A percentile compares a stretch with the other conserved stretches of the same genome.
phyloP scores from a whole-genome alignment of 2,797 vertebrate genomes.

The Pseudocheirus occidentalis region DNA sequence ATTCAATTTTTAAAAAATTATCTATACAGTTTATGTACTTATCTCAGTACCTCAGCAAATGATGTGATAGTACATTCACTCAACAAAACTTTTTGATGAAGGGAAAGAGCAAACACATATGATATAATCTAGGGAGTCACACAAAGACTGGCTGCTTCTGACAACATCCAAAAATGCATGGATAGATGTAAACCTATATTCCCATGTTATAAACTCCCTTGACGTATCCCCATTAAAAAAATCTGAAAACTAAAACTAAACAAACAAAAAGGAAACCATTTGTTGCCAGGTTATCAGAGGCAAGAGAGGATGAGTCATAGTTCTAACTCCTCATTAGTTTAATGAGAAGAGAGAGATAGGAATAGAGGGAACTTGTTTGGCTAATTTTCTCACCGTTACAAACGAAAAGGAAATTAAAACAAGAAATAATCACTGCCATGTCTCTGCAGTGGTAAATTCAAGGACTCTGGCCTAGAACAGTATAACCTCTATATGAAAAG shows the following conservation, averaged over 20 bases:
- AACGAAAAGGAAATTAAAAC: slow-evolving; percentile 60
- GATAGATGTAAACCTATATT: not conserved
- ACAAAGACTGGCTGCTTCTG: not conserved
- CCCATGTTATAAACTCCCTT: not conserved
- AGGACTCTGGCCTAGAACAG: slow-evolving; percentile 61
- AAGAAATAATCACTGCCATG: not conserved
- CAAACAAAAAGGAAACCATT: not conserved
- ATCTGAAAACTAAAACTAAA: not conserved
- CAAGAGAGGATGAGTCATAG: slow-evolving; percentile 57
- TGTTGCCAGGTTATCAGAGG: slow-evolving; percentile 6
- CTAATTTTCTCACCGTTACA: slow-evolving; percentile 46
- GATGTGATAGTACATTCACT: not conserved
- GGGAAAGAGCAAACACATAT: not conserved
- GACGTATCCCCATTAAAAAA: not conserved
- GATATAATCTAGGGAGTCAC: not conserved
- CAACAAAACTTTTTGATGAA: not conserved
- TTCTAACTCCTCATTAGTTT: slow-evolving; percentile 74
- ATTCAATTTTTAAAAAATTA: not conserved
- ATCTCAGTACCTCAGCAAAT: not conserved
- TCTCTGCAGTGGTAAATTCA: slow-evolving; percentile 44
- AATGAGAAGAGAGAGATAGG: slow-evolving; percentile 58
- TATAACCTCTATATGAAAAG: slow-evolving; percentile 52
- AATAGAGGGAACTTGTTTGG: slow-evolving; percentile 61
- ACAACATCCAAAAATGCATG: not conserved
- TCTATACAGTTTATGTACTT: not conserved